These are phyloP conservation scores for Drosophila hydei DNA, from an alignment of 1,140 invertebrate species.

Conservation along the genomic window DNA sequence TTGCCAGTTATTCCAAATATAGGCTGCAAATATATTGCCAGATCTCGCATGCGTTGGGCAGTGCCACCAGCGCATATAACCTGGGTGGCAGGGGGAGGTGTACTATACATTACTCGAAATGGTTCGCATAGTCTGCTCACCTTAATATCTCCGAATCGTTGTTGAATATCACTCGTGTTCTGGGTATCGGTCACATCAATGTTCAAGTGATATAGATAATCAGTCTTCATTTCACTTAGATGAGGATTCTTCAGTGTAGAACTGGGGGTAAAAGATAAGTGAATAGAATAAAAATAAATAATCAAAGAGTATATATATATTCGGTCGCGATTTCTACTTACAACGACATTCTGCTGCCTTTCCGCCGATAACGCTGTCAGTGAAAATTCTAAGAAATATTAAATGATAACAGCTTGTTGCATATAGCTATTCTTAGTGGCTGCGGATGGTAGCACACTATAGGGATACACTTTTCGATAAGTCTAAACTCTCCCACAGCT, in stretches of 20 bases:
- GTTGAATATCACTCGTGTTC: constrained; percentile 90
- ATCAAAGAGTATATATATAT: too few species aligned
- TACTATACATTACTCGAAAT: not conserved
- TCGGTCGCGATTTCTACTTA: too few species aligned
- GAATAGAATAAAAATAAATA: not conserved
- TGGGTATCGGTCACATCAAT: constrained; percentile 86
- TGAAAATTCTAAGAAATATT: too few species aligned
- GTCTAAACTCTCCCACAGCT: too few species aligned
- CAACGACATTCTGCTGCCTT: too few species aligned
- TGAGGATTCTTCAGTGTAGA: constrained; percentile 87
- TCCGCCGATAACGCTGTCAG: too few species aligned
- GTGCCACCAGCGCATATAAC: constrained; percentile 99
- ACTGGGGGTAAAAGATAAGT: not conserved
- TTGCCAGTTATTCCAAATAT: constrained; percentile 91
- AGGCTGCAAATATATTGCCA: constrained; percentile 93
- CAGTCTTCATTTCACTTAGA: constrained; percentile 89
- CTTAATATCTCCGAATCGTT: constrained; percentile 95
- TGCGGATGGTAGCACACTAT: too few species aligned
- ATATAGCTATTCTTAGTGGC: too few species aligned
- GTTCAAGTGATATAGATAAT: constrained; percentile 94
- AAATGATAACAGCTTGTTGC: too few species aligned
- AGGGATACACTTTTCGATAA: too few species aligned
- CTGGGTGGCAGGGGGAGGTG: constrained; percentile 85
- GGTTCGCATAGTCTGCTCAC: constrained; percentile 84
- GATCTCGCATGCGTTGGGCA: constrained; percentile 94